Conservation (phyloP, 2,113 vertebrate genomes). For the Neolamprologus brichardi region DNA sequence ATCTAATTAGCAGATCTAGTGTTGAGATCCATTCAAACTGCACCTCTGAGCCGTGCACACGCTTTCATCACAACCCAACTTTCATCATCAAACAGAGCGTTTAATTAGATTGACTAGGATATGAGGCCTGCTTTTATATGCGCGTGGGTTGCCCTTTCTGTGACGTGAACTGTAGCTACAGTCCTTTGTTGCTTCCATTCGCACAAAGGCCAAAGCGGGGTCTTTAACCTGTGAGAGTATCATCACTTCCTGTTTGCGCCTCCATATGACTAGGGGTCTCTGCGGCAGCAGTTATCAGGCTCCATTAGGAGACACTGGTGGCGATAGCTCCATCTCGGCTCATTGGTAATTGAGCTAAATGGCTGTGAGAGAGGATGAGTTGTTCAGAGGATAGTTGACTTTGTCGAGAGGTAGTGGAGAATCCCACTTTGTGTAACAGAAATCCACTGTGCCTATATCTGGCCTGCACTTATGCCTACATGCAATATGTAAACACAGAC, state of each 20-base stretch:
- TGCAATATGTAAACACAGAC: not conserved
- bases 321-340: not conserved
- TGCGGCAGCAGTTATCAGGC: not conserved
- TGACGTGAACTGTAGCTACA: not conserved
- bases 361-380: slow-evolving; percentile 11
- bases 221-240: not conserved
- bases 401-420: slow-evolving; percentile 25
- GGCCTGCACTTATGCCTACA: not conserved
- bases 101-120: slow-evolving; percentile 39
- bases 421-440: slow-evolving; percentile 15
- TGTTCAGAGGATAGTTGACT: slow-evolving; percentile 31
- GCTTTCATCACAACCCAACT: slow-evolving; percentile 52
- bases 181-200: not conserved
- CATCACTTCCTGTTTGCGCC: slow-evolving; percentile 21
- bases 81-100: slow-evolving; percentile 63
- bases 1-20: slow-evolving; percentile 37
- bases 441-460: not conserved
- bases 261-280: not conserved
- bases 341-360: slow-evolving; percentile 32
- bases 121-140: slow-evolving; percentile 16
- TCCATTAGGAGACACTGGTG: slow-evolving; percentile 9
- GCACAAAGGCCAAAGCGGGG: not conserved
- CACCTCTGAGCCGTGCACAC: slow-evolving; percentile 2
- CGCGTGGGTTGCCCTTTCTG: not conserved
- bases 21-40: slow-evolving; percentile 21